Conservation (phyloP, 2,888 invertebrate genomes). For the Cyclophora punctaria region DNA sequence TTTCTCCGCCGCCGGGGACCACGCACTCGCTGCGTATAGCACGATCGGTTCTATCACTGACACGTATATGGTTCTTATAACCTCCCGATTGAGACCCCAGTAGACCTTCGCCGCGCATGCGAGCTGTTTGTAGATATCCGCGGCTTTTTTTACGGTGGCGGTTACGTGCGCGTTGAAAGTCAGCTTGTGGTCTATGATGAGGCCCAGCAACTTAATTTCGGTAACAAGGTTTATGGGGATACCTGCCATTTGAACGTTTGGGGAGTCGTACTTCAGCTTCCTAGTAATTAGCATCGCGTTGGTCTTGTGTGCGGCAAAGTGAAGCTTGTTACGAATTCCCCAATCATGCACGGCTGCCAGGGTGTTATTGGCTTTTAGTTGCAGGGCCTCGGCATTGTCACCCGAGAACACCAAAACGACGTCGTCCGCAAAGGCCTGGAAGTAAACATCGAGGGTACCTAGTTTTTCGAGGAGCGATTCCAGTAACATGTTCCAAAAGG, state of each 20-base stretch:
- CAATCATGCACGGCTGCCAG: constrained; percentile 8
- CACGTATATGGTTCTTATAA: too few relatives aligned
- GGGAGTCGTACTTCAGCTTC: background rate
- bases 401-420: constrained; percentile 8
- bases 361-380: constrained; percentile 8
- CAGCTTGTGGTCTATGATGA: background rate
- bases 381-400: constrained; percentile 1
- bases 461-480: constrained; percentile 8
- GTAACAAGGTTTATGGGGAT: too few relatives aligned
- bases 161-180: background rate
- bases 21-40: constrained; percentile 1
- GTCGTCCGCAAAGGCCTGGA: constrained; percentile 14
- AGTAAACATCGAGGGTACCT: background rate
- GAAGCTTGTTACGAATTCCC: constrained; percentile 6
- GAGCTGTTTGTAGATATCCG: too few relatives aligned
- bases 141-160: too few relatives aligned
- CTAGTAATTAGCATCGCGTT: background rate
- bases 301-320: background rate
- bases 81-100: too few relatives aligned
- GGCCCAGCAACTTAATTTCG: background rate
- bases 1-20: constrained; percentile 1
- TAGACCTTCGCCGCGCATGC: too few relatives aligned
- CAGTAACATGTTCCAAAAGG: constrained; percentile 14
- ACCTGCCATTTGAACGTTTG: background rate
- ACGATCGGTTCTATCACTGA: background rate